phyloP scores from a whole-genome alignment of 2,113 vertebrate species.

The Brachypteracias leptosomus region DNA sequence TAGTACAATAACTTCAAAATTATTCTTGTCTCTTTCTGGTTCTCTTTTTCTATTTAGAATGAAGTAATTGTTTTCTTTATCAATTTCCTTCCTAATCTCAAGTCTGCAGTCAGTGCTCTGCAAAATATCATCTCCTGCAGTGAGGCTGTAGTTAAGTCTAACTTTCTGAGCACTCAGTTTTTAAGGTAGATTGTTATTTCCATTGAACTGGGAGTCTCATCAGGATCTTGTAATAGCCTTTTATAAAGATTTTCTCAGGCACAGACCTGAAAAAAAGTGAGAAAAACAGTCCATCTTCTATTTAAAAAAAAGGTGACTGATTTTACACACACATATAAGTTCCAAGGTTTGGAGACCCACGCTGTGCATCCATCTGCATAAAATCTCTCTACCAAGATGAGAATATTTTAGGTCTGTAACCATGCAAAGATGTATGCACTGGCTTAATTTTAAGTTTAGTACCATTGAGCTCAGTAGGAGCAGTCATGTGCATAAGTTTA shows the following conservation, averaged over 20 bases:
- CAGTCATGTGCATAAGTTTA: background rate
- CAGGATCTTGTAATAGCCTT: background rate
- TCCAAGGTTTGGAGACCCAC: background rate
- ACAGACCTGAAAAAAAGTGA: background rate
- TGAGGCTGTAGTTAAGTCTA: background rate
- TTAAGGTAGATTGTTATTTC: background rate
- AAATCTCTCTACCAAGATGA: background rate
- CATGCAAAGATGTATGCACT: background rate
- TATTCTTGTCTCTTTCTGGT: background rate
- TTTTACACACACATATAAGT: background rate
- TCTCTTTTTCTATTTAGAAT: background rate
- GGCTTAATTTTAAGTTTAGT: background rate
- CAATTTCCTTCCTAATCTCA: background rate
- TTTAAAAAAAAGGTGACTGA: background rate
- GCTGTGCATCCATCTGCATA: background rate
- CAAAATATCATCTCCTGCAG: background rate
- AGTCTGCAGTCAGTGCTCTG: background rate
- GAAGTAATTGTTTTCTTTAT: background rate
- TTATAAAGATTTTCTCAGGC: background rate
- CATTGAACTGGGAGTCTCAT: background rate
- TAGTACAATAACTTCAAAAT: background rate
- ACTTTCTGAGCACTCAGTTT: background rate
- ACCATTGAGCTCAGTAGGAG: background rate
- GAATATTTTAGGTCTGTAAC: background rate
- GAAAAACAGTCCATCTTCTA: background rate